Conservation (phyloP, 2,113 vertebrate species). For the Engystomops pustulosus region DNA sequence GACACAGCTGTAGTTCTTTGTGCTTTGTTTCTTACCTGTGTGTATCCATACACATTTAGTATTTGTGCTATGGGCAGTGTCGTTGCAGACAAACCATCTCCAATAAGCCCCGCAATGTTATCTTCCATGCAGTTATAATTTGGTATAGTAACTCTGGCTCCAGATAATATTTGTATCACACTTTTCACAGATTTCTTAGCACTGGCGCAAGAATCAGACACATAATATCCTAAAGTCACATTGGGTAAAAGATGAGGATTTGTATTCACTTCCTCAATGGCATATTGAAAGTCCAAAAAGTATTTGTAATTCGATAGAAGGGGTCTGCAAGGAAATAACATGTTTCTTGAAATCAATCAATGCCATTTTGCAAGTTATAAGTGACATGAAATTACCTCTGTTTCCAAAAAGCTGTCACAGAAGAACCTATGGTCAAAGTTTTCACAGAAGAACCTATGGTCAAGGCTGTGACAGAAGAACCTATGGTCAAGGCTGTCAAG, state of each 20-base stretch:
- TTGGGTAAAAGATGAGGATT: background rate
- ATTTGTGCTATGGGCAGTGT: background rate
- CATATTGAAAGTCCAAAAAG: background rate
- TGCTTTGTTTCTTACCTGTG: background rate
- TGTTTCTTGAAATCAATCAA: no score
- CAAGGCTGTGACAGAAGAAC: no score
- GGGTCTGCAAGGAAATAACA: background rate
- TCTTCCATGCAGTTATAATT: background rate
- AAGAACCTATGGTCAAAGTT: no score
- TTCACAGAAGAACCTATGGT: no score
- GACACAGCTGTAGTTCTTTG: no score
- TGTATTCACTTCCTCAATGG: slow-evolving; percentile 5
- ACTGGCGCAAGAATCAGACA: background rate
- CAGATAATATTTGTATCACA: slow-evolving; percentile 8
- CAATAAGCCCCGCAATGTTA: slow-evolving; percentile 4
- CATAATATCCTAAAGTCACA: slow-evolving; percentile 14
- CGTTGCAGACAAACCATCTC: background rate
- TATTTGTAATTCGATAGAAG: background rate
- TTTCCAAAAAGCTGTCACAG: no score
- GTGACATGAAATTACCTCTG: no score
- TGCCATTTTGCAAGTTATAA: no score
- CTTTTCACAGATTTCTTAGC: background rate
- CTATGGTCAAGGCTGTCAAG: no score
- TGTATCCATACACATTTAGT: background rate
- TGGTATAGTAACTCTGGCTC: background rate